Base-by-base conservation (phyloP, 2,113 vertebrate species). In the Neodon shergylaensis region DNA sequence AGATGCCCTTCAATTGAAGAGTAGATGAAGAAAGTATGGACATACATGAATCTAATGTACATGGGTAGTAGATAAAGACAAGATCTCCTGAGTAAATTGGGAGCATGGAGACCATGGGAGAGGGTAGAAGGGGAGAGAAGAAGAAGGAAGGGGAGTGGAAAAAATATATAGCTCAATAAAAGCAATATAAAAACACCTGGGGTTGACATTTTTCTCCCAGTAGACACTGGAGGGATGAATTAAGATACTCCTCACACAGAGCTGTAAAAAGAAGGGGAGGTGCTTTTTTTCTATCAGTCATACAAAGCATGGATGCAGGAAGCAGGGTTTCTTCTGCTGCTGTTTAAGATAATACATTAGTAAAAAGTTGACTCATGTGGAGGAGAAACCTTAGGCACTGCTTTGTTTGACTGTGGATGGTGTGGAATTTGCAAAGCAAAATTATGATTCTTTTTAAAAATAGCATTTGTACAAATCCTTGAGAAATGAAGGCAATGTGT, bases 341-440 rank as follows among this genome's bases (percentile, higher is more conserved):
- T 13, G 19, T n/a, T 66, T 65, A 28, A 73, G 28, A 44, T 13
- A 66, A 3, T 44, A 24, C 16, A 6, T 36, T 12, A 42, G 7
- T 13, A 52, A 24, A 52, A 24, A 28, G 1, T 0, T 0, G 58
- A 9, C 36, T 39, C 31, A 21, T 19, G 14, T 7, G 1, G 0
- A 5, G 22, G n/a, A 10, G 10, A 52, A 54, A 17, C n/a, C 1
- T 5, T 4, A 17, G 4, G 19, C 24, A 1, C 2, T 52, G 26
- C 26, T 44, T 3, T 70, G 22, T 22, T 5, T 52, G 54, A 4
- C 26, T 68, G 36, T 33, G 39, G 72, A 36, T 22, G n/a, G 39
- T 21, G 14, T 58, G 42, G 26, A 4, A n/a, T 72, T 86, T 13
- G 70, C 3, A 21, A 19, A 77, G 28, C 7, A 72, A 72, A 44